A percentile compares a stretch with the other conserved stretches of the same genome.
These are phyloP conservation scores for Picathartes gymnocephalus DNA, from an alignment of 2,113 vertebrate genomes.

Conservation along the genomic window DNA sequence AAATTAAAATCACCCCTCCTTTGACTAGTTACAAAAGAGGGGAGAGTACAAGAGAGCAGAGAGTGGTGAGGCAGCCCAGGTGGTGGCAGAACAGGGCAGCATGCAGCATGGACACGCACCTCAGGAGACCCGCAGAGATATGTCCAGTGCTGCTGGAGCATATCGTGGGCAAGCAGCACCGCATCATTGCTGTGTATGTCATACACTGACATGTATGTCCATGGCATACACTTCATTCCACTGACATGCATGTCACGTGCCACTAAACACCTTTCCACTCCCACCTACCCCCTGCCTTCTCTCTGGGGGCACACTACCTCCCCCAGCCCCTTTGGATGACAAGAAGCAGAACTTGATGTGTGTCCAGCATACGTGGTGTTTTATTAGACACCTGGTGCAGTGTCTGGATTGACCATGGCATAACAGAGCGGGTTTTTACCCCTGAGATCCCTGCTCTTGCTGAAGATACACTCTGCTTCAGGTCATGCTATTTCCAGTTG, in stretches of 20 bases:
- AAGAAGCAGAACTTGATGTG: not conserved
- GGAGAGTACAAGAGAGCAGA: not conserved
- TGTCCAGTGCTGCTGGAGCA: not conserved
- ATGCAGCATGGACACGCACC: not conserved
- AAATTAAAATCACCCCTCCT: not conserved
- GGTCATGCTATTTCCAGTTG: not conserved
- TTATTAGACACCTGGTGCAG: not conserved
- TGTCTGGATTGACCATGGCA: not conserved
- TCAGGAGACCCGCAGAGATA: not conserved
- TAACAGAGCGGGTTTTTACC: not conserved
- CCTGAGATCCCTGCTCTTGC: not conserved
- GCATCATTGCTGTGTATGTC: not conserved
- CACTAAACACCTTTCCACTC: not conserved
- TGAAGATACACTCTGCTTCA: not conserved
- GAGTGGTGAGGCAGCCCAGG: not conserved
- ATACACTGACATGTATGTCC: not conserved
- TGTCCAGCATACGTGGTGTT: not conserved
- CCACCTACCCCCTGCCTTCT: not conserved
- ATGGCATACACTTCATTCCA: not conserved
- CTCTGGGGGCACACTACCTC: not conserved
- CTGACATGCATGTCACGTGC: slow-evolving; percentile 5
- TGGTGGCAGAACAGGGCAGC: not conserved
- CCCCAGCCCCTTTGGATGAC: not conserved
- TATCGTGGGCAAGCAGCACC: not conserved
- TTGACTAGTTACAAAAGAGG: not conserved